A percentile compares a stretch with the other conserved stretches of the same genome.
phyloP scores from a whole-genome alignment of 2,797 vertebrate species.

The Avahi laniger region DNA sequence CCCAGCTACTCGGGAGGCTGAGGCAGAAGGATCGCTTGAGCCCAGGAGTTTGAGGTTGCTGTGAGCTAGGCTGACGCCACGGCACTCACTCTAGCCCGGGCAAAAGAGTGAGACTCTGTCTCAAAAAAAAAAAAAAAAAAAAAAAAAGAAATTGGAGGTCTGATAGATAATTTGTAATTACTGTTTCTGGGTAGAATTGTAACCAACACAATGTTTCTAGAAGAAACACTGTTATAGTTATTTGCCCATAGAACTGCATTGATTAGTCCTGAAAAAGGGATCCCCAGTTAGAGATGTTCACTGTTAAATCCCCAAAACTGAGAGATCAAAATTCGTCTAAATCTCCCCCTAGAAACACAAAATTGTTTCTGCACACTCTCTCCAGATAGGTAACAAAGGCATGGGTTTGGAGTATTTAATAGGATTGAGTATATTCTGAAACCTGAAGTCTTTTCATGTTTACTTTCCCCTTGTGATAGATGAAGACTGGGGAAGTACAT shows the following conservation, averaged over 20 bases:
- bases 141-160: slow-evolving; percentile 13
- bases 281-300: neutral
- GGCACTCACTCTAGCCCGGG: no score
- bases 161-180: slow-evolving; percentile 21
- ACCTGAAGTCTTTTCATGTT: slow-evolving; percentile 33
- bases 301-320: slow-evolving; percentile 26
- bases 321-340: neutral
- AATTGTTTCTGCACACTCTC: neutral
- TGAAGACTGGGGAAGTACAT: neutral
- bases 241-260: neutral
- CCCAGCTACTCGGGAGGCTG: no score
- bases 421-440: slow-evolving; percentile 24
- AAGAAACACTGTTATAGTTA: slow-evolving; percentile 15
- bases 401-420: slow-evolving; percentile 9
- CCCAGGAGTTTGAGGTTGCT: no score
- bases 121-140: no score
- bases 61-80: no score
- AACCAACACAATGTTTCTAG: neutral
- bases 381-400: neutral
- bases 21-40: no score
- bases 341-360: neutral
- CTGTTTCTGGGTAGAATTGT: neutral
- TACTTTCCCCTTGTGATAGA: neutral
- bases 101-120: no score
- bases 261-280: neutral